Base-by-base conservation (phyloP, 1,140 invertebrate genomes). In the Anagrus nilaparvatae region DNA sequence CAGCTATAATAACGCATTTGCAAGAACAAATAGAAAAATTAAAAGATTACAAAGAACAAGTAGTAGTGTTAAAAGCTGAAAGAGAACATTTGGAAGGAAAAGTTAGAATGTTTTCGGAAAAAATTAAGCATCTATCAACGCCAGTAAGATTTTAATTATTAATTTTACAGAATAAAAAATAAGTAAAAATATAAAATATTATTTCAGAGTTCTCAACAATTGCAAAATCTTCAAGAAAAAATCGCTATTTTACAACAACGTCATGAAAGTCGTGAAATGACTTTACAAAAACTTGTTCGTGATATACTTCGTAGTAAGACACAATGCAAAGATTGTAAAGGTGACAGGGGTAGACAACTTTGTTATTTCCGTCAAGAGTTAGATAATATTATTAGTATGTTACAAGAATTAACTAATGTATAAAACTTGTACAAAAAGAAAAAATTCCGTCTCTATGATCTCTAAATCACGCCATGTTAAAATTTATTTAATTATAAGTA, bases 61-160 rank as follows among this genome's bases (percentile, higher is more conserved):
- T 72, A 2, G 53, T 72, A 2, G 58, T 75, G 5, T 46, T 77
- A 2, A 70, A 69, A 48, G 68, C 69, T 4, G 76, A 78, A 55
- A 58, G 73, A 19, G 74, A 77, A 46, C 72, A 77, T 53, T 59
- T 77, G 21, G 75, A 76, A 49, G 56, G 58, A 17, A 67, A 69
- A 53, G 59, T 71, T 10, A 66, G 61, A 46, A 53, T 54, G 8
- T 43, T 69, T 23, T 67, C 54, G 42, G 62, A 71, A 23, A 69
- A 69, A 58, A 48, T 71, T 1, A 61, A 67, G 38, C 65, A 67
- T 24, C 49, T 70, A 19, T 55, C 60, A 6, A 59, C 63, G 16
- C 63, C 69, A 27, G 67, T 70, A 55, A 48, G 63, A 53, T 28
- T 3, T 25, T 27, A 25, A 25, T 17, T 16, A 36, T 4, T n/a